Conservation (phyloP, 2,888 invertebrate genomes). For the Amaurobius ferox region DNA sequence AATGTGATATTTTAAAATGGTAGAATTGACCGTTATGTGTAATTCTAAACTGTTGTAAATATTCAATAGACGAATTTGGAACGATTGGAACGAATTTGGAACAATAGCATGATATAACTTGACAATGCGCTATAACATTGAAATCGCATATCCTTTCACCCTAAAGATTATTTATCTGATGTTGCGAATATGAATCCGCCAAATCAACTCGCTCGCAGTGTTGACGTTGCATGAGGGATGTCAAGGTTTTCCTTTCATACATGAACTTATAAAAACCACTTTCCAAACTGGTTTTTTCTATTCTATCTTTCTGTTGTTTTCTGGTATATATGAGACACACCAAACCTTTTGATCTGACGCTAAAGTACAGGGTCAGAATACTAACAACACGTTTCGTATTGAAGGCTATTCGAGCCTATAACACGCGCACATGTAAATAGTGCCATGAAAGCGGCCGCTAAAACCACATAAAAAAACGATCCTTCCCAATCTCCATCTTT, state of each 20-base stretch:
- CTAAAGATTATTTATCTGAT: too few relatives aligned
- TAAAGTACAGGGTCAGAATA: neutral
- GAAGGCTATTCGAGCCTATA: neutral
- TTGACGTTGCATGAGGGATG: conserved; percentile 1
- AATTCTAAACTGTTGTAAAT: too few relatives aligned
- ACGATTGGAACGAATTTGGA: too few relatives aligned
- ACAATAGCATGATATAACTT: too few relatives aligned
- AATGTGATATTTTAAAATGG: too few relatives aligned
- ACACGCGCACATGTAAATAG: neutral
- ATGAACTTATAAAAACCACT: conserved; percentile 11
- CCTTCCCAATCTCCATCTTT: neutral
- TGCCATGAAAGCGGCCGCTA: neutral
- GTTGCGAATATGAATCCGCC: neutral
- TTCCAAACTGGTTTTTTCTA: conserved; percentile 1
- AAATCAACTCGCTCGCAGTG: neutral
- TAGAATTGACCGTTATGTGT: too few relatives aligned
- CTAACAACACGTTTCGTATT: conserved; percentile 8
- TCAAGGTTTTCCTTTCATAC: conserved; percentile 12
- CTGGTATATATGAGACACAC: neutral
- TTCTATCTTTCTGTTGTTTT: neutral
- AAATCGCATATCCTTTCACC: too few relatives aligned
- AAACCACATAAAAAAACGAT: conserved; percentile 5
- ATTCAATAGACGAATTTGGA: too few relatives aligned
- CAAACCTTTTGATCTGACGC: neutral
- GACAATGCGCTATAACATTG: too few relatives aligned